These are phyloP conservation scores for Heliothis peltigera DNA, from an alignment of 2,888 invertebrate genomes.

Conservation along the genomic window DNA sequence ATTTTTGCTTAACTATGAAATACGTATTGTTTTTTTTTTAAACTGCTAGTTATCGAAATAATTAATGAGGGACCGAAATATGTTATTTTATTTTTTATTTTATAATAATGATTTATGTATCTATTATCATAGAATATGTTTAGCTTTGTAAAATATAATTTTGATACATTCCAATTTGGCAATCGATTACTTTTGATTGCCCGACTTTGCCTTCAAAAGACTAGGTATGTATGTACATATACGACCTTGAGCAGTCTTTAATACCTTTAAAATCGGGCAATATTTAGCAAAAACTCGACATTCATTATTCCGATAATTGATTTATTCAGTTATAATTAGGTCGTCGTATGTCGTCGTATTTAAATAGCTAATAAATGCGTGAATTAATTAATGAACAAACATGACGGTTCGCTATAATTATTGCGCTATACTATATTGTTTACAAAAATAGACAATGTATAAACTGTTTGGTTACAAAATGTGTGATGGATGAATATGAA, in stretches of 20 bases:
- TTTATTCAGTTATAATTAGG: conserved; percentile 36
- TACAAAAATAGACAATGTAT: neutral
- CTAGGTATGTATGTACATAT: neutral
- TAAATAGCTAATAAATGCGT: conserved; percentile 43
- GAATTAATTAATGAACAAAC: conserved; percentile 30
- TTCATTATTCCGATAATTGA: conserved; percentile 27
- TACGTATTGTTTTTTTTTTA: neutral
- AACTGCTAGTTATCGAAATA: neutral
- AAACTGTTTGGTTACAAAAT: neutral
- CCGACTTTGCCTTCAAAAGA: neutral
- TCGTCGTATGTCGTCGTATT: conserved; percentile 41
- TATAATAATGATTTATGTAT: too few relatives aligned
- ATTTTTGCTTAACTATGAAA: too few relatives aligned
- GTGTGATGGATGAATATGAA: neutral
- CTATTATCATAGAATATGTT: too few relatives aligned
- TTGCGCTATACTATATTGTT: neutral
- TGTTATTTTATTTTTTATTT: too few relatives aligned
- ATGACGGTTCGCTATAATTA: conserved; percentile 14
- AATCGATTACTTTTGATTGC: too few relatives aligned
- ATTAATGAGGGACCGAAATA: too few relatives aligned
- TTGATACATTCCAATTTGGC: too few relatives aligned
- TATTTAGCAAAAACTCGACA: neutral
- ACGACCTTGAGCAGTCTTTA: neutral
- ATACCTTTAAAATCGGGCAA: neutral
- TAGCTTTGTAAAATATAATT: too few relatives aligned